Base-by-base conservation (phyloP, 2,888 invertebrate genomes). In the Biston betularia region DNA sequence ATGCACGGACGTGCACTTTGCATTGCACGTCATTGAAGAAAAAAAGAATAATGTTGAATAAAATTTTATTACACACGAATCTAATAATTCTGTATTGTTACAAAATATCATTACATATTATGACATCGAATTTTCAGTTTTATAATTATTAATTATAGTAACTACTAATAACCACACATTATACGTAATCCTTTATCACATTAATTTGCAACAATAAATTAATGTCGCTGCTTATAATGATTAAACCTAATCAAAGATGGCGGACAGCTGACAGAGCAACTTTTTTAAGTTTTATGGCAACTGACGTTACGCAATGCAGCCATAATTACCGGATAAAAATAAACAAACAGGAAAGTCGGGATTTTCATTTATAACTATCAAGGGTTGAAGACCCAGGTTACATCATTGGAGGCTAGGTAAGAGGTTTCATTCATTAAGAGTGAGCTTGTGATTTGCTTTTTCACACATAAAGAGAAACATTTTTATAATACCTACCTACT, bases 251-350 rank as follows among this genome's bases (percentile, higher is more conserved):
- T 73, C 65, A 72, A 74, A 75, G 68, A 77, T 76, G 75, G 75
- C 71, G 73, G 70, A 64, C 24, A 56, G 69, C 69, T 75, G 76
- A 75, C 69, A 76, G 59, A 62, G 65, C 63, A 64, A 69, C 55
- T 63, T 72, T 78, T 76, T 72, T 62, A 63, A 55, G 1, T 57
- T 65, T 68, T 55, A 64, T 55, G 48, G 72, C 64, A 40, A 66
- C 68, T 71, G 50, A 70, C 63, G 70, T 79, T 79, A 77, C 74
- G 76, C 74, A 79, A 80, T 74, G 72, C 64, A 60, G 69, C 69
- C 65, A 45, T 70, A 71, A 71, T 70, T 71, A 68, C 65, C 65
- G 62, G 68, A 64, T 71, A 69, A 70, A 74, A 71, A 74, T 74
- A 69, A 63, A 59, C 49, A 40, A 67, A 61, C 58, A 55, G 65